phyloP scores from a whole-genome alignment of 2,113 vertebrate genomes.

The Mobula hypostoma region DNA sequence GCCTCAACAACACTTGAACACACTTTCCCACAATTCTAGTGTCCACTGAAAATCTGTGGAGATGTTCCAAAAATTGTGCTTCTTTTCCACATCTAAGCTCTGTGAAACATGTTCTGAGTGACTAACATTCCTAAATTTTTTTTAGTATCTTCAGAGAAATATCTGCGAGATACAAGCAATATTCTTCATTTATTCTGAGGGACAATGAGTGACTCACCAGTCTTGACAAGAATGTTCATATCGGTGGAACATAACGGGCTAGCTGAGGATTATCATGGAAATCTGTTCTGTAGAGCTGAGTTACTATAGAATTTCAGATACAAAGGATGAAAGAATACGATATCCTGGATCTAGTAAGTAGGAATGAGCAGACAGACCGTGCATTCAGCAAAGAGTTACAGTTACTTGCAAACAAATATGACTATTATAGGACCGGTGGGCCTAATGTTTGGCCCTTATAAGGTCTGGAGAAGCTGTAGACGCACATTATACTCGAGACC shows the following conservation, averaged over 20 bases:
- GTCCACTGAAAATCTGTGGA: background rate
- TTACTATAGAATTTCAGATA: background rate
- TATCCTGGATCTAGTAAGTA: background rate
- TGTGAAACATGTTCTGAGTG: background rate
- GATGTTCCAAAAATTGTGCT: background rate
- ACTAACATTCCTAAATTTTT: background rate
- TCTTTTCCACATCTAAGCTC: background rate
- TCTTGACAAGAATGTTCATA: background rate
- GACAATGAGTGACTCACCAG: background rate
- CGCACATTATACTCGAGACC: background rate
- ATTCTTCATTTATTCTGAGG: background rate
- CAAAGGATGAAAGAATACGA: too few relatives aligned
- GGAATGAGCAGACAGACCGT: background rate
- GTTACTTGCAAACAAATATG: background rate
- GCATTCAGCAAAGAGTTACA: background rate
- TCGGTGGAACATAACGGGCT: too few relatives aligned
- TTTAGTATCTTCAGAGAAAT: background rate
- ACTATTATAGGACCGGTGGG: background rate
- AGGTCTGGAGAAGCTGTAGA: background rate
- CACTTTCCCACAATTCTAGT: background rate
- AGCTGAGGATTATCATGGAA: too few relatives aligned
- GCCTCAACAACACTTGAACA: background rate
- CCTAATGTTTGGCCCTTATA: background rate
- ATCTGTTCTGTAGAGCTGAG: background rate
- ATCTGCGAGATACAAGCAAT: background rate